Percentiles rank a stretch among this genome's conserved stretches.
Conservation (phyloP, 2,888 invertebrate genomes). For the Chydorus sphaericus region DNA sequence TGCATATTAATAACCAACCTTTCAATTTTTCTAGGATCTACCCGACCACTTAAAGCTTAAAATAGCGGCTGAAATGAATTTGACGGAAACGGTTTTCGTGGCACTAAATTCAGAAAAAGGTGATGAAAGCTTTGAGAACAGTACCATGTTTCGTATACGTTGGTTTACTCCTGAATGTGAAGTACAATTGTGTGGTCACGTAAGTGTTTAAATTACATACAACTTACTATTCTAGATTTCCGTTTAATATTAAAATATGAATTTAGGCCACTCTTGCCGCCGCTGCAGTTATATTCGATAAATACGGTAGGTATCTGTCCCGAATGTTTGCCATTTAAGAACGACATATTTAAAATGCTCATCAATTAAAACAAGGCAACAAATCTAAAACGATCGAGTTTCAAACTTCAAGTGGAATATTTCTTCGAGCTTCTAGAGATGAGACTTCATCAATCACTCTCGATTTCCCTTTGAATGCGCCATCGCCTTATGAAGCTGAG, state of each 20-base stretch:
- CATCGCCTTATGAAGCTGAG: slow-evolving; percentile 23
- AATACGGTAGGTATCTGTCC: background rate
- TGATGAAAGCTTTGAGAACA: slow-evolving; percentile 18
- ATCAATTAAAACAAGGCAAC: slow-evolving; percentile 23
- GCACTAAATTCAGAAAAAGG: slow-evolving; percentile 20
- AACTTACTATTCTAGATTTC: too few species aligned
- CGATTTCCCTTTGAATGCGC: slow-evolving; percentile 28
- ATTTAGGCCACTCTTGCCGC: slow-evolving; percentile 4
- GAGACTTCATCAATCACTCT: slow-evolving; percentile 23
- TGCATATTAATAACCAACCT: background rate
- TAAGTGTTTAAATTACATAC: too few species aligned
- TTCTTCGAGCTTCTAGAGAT: slow-evolving; percentile 21
- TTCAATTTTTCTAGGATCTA: slow-evolving; percentile 23
- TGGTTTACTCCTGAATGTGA: slow-evolving; percentile 40
- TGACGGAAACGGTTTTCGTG: slow-evolving; percentile 39
- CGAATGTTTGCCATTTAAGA: background rate
- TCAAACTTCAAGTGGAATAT: slow-evolving; percentile 27
- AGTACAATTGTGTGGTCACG: slow-evolving; percentile 39
- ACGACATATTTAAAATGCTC: background rate
- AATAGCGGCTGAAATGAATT: slow-evolving; percentile 37
- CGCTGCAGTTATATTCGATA: slow-evolving; percentile 1
- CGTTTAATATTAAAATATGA: background rate
- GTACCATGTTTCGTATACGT: slow-evolving; percentile 29
- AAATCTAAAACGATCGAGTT: slow-evolving; percentile 23
- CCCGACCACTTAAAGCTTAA: slow-evolving; percentile 31